Percentiles rank a stretch among this genome's conserved stretches.
Conservation (phyloP, 2,113 vertebrate species). For the Sprattus sprattus region DNA sequence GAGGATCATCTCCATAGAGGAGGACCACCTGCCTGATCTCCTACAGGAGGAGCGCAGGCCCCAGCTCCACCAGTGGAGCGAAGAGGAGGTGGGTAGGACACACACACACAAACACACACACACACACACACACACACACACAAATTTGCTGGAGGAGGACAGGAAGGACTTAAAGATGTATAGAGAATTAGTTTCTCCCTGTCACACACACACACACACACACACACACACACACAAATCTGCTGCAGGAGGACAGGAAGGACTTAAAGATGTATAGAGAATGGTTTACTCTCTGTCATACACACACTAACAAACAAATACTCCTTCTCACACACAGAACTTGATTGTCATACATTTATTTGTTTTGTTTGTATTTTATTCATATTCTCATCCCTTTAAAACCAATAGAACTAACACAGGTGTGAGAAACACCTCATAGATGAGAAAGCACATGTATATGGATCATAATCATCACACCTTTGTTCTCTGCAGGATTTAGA, state of each 20-base stretch:
- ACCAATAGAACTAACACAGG: no score
- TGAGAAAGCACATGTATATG: not conserved
- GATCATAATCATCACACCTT: not conserved
- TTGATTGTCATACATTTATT: no score
- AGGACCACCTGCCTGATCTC: conserved; percentile 88
- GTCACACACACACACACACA: not conserved
- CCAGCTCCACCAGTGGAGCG: conserved; percentile 66
- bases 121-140: not conserved
- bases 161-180: no score
- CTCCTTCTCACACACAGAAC: not conserved
- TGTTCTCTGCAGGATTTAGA: not conserved
- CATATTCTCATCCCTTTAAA: not conserved
- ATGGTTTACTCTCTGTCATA: not conserved
- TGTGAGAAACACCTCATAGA: no score
- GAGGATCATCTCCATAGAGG: conserved; percentile 94
- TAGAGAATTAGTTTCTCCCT: no score
- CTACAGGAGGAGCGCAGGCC: conserved; percentile 66
- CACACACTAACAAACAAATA: not conserved
- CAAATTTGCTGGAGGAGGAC: not conserved
- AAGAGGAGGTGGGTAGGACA: conserved; percentile 52
- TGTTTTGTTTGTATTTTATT: no score
- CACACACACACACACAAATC: not conserved
- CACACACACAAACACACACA: not conserved
- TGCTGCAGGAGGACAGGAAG: no score
- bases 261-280: no score